These are phyloP conservation scores for Stictonetta naevosa DNA, from an alignment of 2,113 vertebrate species.

Conservation along the genomic window DNA sequence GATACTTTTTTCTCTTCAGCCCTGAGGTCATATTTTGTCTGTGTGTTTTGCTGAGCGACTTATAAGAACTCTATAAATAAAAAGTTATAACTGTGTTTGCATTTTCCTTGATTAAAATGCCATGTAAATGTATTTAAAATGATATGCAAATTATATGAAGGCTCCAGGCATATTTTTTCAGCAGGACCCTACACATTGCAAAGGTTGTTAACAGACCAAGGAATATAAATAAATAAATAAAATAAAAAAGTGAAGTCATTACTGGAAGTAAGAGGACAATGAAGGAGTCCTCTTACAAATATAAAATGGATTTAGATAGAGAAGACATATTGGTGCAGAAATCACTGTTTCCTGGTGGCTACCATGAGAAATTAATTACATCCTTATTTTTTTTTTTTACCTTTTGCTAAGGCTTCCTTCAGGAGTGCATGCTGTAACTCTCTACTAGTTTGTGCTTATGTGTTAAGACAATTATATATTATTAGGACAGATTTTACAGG, in stretches of 20 bases:
- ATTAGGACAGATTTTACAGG: not conserved
- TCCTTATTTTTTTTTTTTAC: not conserved
- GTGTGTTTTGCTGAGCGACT: slow-evolving; percentile 25
- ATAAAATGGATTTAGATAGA: not conserved
- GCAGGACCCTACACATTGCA: slow-evolving; percentile 32
- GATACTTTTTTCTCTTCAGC: not conserved
- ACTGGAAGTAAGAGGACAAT: not conserved
- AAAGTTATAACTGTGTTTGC: slow-evolving; percentile 38
- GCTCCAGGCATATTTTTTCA: slow-evolving; percentile 25
- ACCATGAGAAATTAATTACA: not conserved
- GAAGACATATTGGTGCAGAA: not conserved
- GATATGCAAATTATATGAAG: slow-evolving; percentile 50
- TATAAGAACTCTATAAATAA: slow-evolving; percentile 56
- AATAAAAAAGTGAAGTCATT: not conserved
- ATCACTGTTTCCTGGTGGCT: not conserved
- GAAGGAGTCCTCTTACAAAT: not conserved
- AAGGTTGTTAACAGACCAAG: slow-evolving; percentile 40
- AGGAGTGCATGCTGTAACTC: not conserved
- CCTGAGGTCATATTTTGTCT: slow-evolving; percentile 48
- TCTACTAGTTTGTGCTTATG: not conserved
- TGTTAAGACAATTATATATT: not conserved
- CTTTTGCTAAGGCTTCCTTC: not conserved
- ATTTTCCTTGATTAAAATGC: slow-evolving; percentile 67
- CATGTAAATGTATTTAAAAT: slow-evolving; percentile 67
- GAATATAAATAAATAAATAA: not conserved